Evolutionary conservation across 2,113 vertebrate species (phyloP).

Genomic region (Lasiurus cinereus): DNA sequence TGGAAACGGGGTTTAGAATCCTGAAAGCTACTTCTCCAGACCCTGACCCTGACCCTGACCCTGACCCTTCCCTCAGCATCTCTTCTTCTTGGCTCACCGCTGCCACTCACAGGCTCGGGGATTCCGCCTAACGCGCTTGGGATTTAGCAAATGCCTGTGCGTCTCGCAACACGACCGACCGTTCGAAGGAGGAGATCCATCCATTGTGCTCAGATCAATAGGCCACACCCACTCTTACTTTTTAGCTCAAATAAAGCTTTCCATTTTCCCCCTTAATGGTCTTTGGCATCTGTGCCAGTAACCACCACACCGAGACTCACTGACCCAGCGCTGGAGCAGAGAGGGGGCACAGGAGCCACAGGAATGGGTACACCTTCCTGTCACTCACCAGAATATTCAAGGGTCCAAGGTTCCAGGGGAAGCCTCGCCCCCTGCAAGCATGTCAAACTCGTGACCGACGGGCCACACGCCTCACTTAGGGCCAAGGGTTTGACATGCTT

Average conservation of each 20-base stretch:
- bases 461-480: too few relatives aligned
- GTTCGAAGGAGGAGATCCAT: constrained; percentile 31
- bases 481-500: too few relatives aligned
- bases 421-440: background rate
- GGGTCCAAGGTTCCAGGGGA: background rate
- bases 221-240: constrained; percentile 57
- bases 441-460: too few relatives aligned
- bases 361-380: background rate
- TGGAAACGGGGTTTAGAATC: background rate
- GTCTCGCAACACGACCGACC: background rate
- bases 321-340: background rate
- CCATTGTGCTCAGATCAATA: constrained; percentile 50
- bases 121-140: background rate
- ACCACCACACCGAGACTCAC: background rate
- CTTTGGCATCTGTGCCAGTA: constrained; percentile 54
- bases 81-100: background rate
- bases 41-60: background rate
- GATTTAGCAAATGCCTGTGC: constrained; percentile 38
- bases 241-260: constrained; percentile 51
- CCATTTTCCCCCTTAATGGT: background rate
- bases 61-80: background rate
- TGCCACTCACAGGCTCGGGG: background rate
- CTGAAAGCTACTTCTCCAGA: background rate
- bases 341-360: background rate
- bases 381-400: background rate